Conservation (phyloP, 2,888 invertebrate genomes). For the Dermolepida albohirtum region DNA sequence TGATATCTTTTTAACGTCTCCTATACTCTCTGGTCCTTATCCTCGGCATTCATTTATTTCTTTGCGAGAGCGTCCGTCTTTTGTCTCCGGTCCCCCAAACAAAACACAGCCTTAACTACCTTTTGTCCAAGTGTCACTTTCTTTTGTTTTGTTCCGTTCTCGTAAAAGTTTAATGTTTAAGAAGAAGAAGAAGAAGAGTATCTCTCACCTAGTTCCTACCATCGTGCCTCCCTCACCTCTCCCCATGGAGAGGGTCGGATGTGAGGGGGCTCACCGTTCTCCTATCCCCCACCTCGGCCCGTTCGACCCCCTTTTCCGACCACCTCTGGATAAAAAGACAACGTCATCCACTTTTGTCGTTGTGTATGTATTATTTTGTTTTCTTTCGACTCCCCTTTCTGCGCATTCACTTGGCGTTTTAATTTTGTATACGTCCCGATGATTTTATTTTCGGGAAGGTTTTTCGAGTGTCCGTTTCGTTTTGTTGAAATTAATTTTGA, state of each 20-base stretch:
- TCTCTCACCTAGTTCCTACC: constrained; percentile 24
- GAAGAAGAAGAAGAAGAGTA: constrained; percentile 13
- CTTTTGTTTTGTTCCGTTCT: constrained; percentile 62
- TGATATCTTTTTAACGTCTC: constrained; percentile 65
- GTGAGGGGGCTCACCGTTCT: too few relatives aligned
- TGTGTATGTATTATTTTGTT: too few relatives aligned
- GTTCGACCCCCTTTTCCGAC: constrained; percentile 24
- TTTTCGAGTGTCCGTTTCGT: constrained; percentile 32
- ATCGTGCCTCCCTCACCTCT: constrained; percentile 11
- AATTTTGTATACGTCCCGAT: too few relatives aligned
- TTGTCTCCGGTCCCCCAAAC: constrained; percentile 61
- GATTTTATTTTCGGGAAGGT: too few relatives aligned
- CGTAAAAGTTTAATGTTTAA: constrained; percentile 61
- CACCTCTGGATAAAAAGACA: constrained; percentile 11
- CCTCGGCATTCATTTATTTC: constrained; percentile 65
- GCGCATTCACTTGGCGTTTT: too few relatives aligned
- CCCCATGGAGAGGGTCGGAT: neutral
- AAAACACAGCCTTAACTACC: constrained; percentile 66
- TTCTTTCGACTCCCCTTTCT: too few relatives aligned
- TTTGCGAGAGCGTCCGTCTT: constrained; percentile 63
- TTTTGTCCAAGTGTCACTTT: constrained; percentile 67
- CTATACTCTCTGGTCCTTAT: constrained; percentile 55
- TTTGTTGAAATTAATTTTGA: constrained; percentile 31
- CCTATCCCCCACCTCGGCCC: constrained; percentile 13
- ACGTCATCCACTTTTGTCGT: too few relatives aligned